These are phyloP conservation scores for Callipepla squamata DNA, from an alignment of 2,113 vertebrate genomes.

Conservation along the genomic window DNA sequence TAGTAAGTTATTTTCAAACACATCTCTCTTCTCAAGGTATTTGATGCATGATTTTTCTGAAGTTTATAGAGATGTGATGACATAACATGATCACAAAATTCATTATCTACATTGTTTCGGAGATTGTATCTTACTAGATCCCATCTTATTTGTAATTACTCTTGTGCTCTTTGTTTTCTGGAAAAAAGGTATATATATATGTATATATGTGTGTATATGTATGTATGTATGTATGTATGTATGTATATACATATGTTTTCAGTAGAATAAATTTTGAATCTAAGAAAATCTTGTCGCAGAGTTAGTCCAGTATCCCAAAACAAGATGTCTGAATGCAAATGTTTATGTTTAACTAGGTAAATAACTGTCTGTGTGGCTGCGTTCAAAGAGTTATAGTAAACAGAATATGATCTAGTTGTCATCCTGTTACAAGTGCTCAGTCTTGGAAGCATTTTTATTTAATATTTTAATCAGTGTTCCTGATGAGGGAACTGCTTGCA, in stretches of 20 bases:
- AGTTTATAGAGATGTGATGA: background rate
- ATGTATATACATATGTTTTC: background rate
- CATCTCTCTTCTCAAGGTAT: background rate
- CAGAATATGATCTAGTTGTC: background rate
- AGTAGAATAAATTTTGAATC: background rate
- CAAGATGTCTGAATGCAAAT: background rate
- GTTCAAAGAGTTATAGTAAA: background rate
- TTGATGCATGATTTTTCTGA: background rate
- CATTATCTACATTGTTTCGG: background rate
- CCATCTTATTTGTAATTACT: background rate
- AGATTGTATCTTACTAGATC: background rate
- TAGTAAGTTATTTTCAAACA: background rate
- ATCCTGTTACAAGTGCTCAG: background rate
- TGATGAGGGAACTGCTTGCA: background rate
- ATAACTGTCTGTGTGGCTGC: background rate
- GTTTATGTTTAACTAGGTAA: background rate
- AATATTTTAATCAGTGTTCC: background rate
- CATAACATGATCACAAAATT: background rate
- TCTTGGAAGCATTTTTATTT: background rate
- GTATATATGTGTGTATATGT: too few species aligned
- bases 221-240: too few species aligned
- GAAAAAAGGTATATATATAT: background rate
- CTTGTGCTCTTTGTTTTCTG: background rate
- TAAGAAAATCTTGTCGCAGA: background rate
- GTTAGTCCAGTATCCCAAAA: background rate